Conservation (phyloP, 1,140 invertebrate genomes). For the Hestina assimilis region DNA sequence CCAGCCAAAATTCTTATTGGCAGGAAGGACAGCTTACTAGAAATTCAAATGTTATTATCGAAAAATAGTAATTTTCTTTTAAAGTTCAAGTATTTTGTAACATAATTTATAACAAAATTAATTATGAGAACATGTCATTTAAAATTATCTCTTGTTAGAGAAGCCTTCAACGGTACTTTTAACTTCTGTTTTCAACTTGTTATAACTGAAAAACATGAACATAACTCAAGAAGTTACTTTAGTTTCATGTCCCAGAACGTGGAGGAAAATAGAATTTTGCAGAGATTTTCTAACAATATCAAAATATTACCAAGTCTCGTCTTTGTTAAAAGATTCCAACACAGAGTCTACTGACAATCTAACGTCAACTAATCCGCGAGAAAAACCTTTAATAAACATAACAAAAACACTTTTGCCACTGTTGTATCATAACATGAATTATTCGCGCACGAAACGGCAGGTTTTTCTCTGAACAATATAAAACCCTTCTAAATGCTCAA, state of each 20-base stretch:
- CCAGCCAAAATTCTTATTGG: too few species aligned
- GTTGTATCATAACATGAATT: slow-evolving; percentile 46
- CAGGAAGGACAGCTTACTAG: too few species aligned
- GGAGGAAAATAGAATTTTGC: slow-evolving; percentile 17
- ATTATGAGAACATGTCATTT: too few species aligned
- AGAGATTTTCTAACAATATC: slow-evolving; percentile 11
- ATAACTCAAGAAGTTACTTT: slow-evolving; percentile 14
- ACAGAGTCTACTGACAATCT: slow-evolving; percentile 22
- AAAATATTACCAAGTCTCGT: slow-evolving; percentile 16
- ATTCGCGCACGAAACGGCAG: slow-evolving; percentile 33
- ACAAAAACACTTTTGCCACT: slow-evolving; percentile 34
- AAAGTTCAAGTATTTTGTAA: too few species aligned
- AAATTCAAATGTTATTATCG: too few species aligned
- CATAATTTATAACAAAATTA: too few species aligned
- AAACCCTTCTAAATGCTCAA: slow-evolving; percentile 10
- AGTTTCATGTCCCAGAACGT: slow-evolving; percentile 10
- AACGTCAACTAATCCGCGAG: slow-evolving; percentile 29
- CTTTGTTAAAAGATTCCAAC: slow-evolving; percentile 15
- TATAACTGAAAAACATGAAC: slow-evolving; percentile 21
- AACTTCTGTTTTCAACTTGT: slow-evolving; percentile 16
- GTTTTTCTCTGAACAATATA: slow-evolving; percentile 27
- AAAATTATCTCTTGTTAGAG: slow-evolving; percentile 3
- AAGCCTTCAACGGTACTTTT: slow-evolving; percentile 8
- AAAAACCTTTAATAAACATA: slow-evolving; percentile 36
- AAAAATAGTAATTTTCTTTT: too few species aligned